Evolutionary conservation across 2,113 vertebrate genomes (phyloP), one percentile per base, ranked within the genome.

Genomic region (Rhinogobius similis): DNA sequence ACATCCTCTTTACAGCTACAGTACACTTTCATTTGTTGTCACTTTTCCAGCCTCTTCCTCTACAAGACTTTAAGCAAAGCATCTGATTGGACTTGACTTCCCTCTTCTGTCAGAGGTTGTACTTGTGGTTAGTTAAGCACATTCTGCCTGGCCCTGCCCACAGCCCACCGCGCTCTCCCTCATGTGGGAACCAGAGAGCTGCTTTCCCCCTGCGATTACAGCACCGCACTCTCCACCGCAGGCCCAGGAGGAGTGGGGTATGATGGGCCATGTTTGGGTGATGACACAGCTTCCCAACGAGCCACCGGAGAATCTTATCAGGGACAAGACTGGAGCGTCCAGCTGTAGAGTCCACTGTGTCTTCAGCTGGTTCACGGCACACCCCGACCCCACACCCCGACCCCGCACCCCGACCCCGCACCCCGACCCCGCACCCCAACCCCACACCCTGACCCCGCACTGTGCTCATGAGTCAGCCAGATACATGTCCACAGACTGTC

Each of bases 161-260:
- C 84, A 79, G 76, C 82, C 84, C 82, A 63, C 75, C 27, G 0
- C 43, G 55, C 65, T 77, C 65, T 69, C 63, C 62, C 67, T 67
- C 3, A 32, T 48, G 69, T n/a, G 44, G 65, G 65, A 74, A 65
- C 38, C 79, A 62, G 65, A 78, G 68, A 76, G 68, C 78, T 65
- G 26, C 58, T 1, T 65, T 66, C 62, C 41, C 21, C 66, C 66
- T 70, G 59, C 78, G 77, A 79, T 76, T 87, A 75, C 76, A 73
- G 62, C 41, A 69, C 80, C 83, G 23, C 78, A 50, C 14, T 44
- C 64, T 78, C 85, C 83, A 64, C 81, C 70, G 0, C 43, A 67
- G 53, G 23, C 13, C 23, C 12, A n/a, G 12, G 11, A 81, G 73
- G 73, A 81, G 81, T 76, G 55, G 44, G 46, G n/a, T n/a, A n/a